Evolutionary conservation across 2,113 vertebrate species (phyloP), one percentile per base, ranked within the genome.

Genomic region (Stercorarius parasiticus): DNA sequence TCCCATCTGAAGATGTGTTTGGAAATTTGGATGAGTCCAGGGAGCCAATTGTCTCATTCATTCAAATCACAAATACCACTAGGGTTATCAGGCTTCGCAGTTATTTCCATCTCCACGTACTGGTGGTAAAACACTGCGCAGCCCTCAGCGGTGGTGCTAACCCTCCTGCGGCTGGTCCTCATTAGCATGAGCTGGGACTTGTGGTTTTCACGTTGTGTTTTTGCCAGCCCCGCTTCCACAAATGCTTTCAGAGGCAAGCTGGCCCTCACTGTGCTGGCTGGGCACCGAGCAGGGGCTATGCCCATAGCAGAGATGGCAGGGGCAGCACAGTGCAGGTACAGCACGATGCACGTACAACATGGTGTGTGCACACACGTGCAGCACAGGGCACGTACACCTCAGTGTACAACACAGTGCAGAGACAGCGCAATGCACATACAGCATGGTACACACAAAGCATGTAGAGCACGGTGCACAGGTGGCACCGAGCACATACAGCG

Each of bases 291-390:
- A 53, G 49, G 50, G 42, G 30, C 21, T 36, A 11, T 0, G 2
- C 23, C 2, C 1, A 0, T 6, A n/a, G 43, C 50, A 79, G n/a
- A 3, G 9, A 5, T 0, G 50, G 43, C 43, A 43, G 0, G 8
- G 67, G 69, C 56, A 56, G 72, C 30, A 12, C 25, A 34, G 61
- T 0, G 10, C 13, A 5, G 1, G 23, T 25, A 1, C 29, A 49
- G 25, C 65, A 5, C 3, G 1, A 43, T 2, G 34, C 15, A 8
- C 0, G 0, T 19, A 19, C n/a, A 16, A 1, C 23, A 9, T 0
- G 0, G 6, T 16, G 45, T 11, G 2, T 27, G 34, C 43, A 27
- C 53, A 17, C 2, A 43, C 50, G 4, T 2, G 25, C 30, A 25
- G 53, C 74, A 14, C 29, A 4, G 30, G 29, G 56, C 26, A 34